A percentile compares a stretch with the other conserved stretches of the same genome.
Conservation (phyloP, 2,888 invertebrate genomes). For the Zele albiditarsus region DNA sequence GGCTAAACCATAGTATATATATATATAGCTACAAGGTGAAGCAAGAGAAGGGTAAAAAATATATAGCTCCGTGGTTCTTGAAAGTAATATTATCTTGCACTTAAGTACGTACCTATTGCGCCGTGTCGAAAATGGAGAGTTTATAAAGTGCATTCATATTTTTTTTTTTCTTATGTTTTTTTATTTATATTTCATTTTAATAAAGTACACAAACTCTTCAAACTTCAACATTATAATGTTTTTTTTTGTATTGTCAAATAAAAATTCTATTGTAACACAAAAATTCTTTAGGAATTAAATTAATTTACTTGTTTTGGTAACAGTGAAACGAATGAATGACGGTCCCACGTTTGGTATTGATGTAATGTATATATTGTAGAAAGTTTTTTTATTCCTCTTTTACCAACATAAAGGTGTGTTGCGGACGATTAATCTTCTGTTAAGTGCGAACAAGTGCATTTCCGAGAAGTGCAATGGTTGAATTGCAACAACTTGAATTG, state of each 20-base stretch:
- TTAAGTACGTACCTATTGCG: constrained; percentile 12
- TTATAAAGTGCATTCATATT: constrained; percentile 9
- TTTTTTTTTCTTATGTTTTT: neutral
- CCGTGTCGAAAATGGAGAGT: constrained; percentile 3
- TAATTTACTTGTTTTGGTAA: neutral
- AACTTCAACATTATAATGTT: constrained; percentile 21
- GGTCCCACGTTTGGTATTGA: neutral
- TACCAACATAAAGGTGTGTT: constrained; percentile 31
- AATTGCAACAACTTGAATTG: constrained; percentile 36
- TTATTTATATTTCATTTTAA: neutral
- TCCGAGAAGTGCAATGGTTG: constrained; percentile 55
- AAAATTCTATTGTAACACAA: neutral
- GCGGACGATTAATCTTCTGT: constrained; percentile 60
- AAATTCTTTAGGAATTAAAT: neutral
- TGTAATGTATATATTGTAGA: neutral
- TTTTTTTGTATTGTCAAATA: neutral
- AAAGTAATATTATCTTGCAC: constrained; percentile 15
- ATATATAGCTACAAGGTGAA: neutral
- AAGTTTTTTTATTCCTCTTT: neutral
- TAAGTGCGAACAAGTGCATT: constrained; percentile 49
- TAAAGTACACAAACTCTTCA: neutral
- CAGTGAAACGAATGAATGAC: neutral
- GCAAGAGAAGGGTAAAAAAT: constrained; percentile 11
- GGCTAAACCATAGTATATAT: constrained; percentile 23
- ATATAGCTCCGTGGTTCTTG: constrained; percentile 1